A percentile compares a stretch with the other conserved stretches of the same genome.
Evolutionary conservation across 2,797 vertebrate species (phyloP).

Genomic region (Enoplosus armatus): DNA sequence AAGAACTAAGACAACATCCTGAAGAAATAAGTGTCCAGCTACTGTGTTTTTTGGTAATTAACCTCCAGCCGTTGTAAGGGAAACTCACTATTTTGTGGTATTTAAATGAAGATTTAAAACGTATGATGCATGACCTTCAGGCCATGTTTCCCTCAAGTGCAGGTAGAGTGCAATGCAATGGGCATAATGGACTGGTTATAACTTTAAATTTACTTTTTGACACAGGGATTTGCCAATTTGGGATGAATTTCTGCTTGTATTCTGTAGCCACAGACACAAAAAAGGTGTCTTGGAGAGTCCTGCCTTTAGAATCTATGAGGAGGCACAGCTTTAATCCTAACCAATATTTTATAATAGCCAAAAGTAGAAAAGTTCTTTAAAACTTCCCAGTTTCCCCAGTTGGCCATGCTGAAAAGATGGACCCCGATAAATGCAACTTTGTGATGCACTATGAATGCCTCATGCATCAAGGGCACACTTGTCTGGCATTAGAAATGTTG

Average conservation of each 20-base stretch:
- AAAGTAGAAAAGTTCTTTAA: conserved; percentile 12
- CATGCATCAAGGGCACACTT: conserved; percentile 33
- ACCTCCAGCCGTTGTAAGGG: not conserved
- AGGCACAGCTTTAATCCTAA: conserved; percentile 3
- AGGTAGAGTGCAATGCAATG: not conserved
- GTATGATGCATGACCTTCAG: not conserved
- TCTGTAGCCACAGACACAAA: not conserved
- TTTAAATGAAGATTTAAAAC: not conserved
- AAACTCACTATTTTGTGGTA: not conserved
- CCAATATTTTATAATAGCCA: not conserved
- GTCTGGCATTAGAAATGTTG: conserved; percentile 15
- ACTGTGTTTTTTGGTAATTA: not conserved
- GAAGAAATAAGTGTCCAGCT: not conserved
- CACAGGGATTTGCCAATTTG: not conserved
- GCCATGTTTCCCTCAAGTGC: not conserved
- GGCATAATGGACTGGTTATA: not conserved
- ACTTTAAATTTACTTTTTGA: not conserved
- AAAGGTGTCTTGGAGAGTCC: not conserved
- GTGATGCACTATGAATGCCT: not conserved
- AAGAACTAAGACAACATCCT: conserved; percentile 6
- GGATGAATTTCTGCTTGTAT: not conserved
- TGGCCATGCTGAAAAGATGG: not conserved
- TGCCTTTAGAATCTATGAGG: not conserved
- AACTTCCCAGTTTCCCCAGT: no score
- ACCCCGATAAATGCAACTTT: conserved; percentile 12